Base-by-base conservation (phyloP, 2,888 invertebrate genomes). In the Argynnis bischoffii region DNA sequence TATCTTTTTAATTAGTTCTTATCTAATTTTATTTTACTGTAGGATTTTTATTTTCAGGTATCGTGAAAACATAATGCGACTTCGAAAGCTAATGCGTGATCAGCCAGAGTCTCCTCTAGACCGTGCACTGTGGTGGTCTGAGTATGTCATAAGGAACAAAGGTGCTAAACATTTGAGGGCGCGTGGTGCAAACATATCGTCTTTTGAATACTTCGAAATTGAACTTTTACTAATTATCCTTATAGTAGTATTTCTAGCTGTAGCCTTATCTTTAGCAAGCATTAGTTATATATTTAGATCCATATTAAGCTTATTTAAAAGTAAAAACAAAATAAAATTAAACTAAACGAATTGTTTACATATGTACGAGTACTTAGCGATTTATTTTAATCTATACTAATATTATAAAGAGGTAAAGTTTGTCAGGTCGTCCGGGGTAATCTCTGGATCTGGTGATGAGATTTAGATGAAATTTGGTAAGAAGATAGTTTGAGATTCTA, bases 71-170 rank as follows among this genome's bases (percentile, higher is more conserved):
- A 75, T 83, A 11, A 53, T 56, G 0, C 70, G 67, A 1, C 72
- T 89, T 0, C 74, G 81, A 1, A 65, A 67, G 0, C 53, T 88
- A 3, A 75, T 88, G 72, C 69, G 71, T 6, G 91, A 92, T 67
- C 81, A 86, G 69, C 88, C 89, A 0, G 79, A 84, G 72, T 69
- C 72, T 0, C 79, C 87, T 0, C 55, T 90, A 41, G 84, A 90
- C 6, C 84, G 85, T n/a, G 88, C 87, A 0, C 76, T 92, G 2
- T 91, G 91, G 90, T 90, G 90, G 89, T 84, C 82, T 11, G 89
- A 88, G 69, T 83, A 88, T 70, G 82, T 86, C 4, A 70, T 91
- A 31, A 78, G 89, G 3, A 86, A 90, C 70, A 79, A 83, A 14
- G 87, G 90, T 0, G 86, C 89, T 0, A 75, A 67, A 21, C 90